These are phyloP conservation scores for Stegodyphus dumicola DNA, from an alignment of 1,140 invertebrate species.

Conservation along the genomic window DNA sequence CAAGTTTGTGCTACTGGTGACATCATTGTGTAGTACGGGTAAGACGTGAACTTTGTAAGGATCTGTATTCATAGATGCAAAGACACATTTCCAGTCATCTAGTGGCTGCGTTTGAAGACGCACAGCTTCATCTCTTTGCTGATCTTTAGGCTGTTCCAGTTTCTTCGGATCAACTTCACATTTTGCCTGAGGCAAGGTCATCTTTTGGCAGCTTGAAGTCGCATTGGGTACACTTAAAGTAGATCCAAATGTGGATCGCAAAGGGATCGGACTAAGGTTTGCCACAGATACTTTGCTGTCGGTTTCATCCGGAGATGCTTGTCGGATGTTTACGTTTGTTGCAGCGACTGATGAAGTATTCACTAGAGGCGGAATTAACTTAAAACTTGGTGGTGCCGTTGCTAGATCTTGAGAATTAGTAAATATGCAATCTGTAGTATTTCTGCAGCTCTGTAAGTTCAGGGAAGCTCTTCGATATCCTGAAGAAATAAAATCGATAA, in stretches of 20 bases:
- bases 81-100: conserved; percentile 24
- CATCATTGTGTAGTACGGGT: background rate
- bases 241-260: conserved; percentile 11
- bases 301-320: conserved; percentile 63
- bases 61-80: conserved; percentile 13
- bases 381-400: background rate
- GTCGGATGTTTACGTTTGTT: conserved; percentile 61
- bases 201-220: background rate
- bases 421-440: conserved; percentile 19
- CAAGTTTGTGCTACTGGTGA: background rate
- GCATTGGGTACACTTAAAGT: conserved; percentile 7
- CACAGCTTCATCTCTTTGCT: background rate
- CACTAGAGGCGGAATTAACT: background rate
- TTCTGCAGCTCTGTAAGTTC: conserved; percentile 16
- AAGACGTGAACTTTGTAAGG: conserved; percentile 16
- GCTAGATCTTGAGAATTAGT: background rate
- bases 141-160: background rate
- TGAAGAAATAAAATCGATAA: conserved; percentile 12
- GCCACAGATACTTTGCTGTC: conserved; percentile 63
- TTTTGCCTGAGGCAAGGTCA: background rate
- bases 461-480: conserved; percentile 29
- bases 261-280: conserved; percentile 56
- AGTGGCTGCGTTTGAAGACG: background rate
- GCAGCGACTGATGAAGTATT: background rate
- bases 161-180: background rate